Conservation (phyloP, 1,140 invertebrate species). For the Achroia grisella region DNA sequence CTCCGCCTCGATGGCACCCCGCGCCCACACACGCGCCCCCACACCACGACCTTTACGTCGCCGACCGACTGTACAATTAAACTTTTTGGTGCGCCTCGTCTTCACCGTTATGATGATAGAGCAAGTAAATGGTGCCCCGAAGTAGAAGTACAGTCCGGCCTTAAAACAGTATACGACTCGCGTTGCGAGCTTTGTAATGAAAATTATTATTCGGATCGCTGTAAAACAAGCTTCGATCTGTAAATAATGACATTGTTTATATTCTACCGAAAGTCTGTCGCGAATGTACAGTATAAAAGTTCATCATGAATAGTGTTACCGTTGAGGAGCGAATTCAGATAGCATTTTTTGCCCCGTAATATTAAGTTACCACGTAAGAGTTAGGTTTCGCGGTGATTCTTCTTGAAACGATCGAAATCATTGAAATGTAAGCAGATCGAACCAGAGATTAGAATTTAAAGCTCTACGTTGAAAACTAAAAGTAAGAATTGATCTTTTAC, state of each 20-base stretch:
- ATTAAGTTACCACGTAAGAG: slow-evolving; percentile 71
- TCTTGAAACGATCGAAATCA: slow-evolving; percentile 40
- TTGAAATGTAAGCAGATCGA: slow-evolving; percentile 45
- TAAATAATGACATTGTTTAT: slow-evolving; percentile 49
- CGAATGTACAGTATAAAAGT: slow-evolving; percentile 49
- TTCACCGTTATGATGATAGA: neutral
- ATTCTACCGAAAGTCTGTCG: slow-evolving; percentile 47
- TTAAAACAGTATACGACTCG: slow-evolving; percentile 51
- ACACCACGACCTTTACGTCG: slow-evolving; percentile 41
- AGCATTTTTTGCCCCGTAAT: slow-evolving; percentile 66
- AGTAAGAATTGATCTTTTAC: slow-evolving; percentile 67
- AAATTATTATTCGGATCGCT: slow-evolving; percentile 47
- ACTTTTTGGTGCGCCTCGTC: neutral
- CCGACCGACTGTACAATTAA: slow-evolving; percentile 58
- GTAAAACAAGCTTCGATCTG: slow-evolving; percentile 65
- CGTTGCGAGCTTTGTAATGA: slow-evolving; percentile 25
- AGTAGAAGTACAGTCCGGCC: slow-evolving; percentile 6
- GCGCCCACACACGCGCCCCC: slow-evolving; percentile 35
- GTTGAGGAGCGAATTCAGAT: slow-evolving; percentile 55
- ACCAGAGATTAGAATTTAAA: slow-evolving; percentile 66
- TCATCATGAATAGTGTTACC: slow-evolving; percentile 61
- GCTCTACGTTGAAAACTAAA: slow-evolving; percentile 64
- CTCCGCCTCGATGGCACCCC: slow-evolving; percentile 51
- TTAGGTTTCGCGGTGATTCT: slow-evolving; percentile 62
- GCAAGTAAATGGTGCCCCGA: neutral